A percentile compares a stretch with the other conserved stretches of the same genome.
phyloP scores from a whole-genome alignment of 2,113 vertebrate genomes.

The Serilophus lunatus region DNA sequence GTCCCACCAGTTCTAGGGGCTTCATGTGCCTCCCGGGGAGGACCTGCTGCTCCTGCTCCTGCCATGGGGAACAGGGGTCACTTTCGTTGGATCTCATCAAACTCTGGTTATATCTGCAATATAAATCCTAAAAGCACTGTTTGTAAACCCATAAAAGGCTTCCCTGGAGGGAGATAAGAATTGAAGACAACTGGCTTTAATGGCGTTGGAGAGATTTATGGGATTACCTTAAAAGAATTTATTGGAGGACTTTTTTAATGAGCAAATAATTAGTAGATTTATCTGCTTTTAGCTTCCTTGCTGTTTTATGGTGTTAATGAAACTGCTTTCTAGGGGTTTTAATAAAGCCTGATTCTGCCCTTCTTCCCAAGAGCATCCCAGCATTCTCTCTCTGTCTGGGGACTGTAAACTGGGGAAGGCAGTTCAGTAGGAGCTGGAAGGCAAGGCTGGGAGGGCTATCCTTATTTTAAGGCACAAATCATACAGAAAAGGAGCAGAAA shows the following conservation, averaged over 20 bases:
- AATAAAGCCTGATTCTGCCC: neutral
- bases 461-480: neutral
- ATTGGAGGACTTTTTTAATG: constrained; percentile 22
- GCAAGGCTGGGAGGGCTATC: neutral
- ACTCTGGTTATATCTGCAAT: neutral
- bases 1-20: neutral
- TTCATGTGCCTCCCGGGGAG: neutral
- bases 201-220: constrained; percentile 38
- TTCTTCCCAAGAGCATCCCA: neutral
- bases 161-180: constrained; percentile 1
- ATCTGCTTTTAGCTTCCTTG: constrained; percentile 10
- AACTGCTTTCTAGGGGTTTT: neutral
- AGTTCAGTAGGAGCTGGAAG: neutral
- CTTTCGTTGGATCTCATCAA: neutral
- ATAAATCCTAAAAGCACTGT: neutral
- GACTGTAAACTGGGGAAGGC: neutral
- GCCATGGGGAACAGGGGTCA: neutral
- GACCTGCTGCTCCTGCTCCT: neutral
- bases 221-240: constrained; percentile 48
- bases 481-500: neutral
- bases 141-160: constrained; percentile 21
- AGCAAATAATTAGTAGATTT: constrained; percentile 49
- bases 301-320: neutral
- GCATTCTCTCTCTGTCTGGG: neutral
- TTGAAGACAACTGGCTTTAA: constrained; percentile 24